Evolutionary conservation across 2,113 vertebrate species (phyloP), one percentile per base, ranked within the genome.

Genomic region (Platysteira castanea): DNA sequence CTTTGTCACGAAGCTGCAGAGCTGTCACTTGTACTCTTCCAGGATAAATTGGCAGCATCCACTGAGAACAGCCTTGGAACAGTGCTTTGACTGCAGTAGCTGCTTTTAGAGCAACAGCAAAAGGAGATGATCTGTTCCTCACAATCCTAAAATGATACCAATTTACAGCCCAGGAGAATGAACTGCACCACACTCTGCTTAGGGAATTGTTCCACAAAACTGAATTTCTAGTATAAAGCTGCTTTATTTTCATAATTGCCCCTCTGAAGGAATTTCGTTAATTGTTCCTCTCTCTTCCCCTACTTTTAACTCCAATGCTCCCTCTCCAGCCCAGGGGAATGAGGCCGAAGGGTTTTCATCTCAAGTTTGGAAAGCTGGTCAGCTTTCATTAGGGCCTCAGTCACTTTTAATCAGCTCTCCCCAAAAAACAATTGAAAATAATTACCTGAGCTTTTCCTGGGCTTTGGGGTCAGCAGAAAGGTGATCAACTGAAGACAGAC

Each of bases 371-470:
- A 79, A 80, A 68, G 63, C 82, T 57, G 86, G 46, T 90, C 92
- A 69, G 50, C 64, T 89, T 92, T 84, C 90, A 80, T 93, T 90
- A 95, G 10, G 44, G 47, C 71, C 76, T 86, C 83, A 86, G 83
- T 87, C 76, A 81, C 64, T 93, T 95, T 59, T 77, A 84, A 96
- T 93, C 93, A 89, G 59, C 73, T 91, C 46, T 23, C 60, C 80
- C 41, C 53, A 11, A 65, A 89, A 85, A 76, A 61, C 75, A 85
- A 89, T 16, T 89, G 59, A 52, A 91, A 94, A 92, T 84, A 81
- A 95, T 94, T 96, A 94, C 75, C 73, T 39, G 84, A 94, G 59
- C 46, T 90, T 77, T 90, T 92, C 68, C 22, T 76, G 79, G 83
- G 79, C 42, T 77, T 93, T 80, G 1, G 12, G 73, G 42, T 79